phyloP scores from a whole-genome alignment of 2,797 vertebrate genomes.

The Eleutherodactylus coqui region DNA sequence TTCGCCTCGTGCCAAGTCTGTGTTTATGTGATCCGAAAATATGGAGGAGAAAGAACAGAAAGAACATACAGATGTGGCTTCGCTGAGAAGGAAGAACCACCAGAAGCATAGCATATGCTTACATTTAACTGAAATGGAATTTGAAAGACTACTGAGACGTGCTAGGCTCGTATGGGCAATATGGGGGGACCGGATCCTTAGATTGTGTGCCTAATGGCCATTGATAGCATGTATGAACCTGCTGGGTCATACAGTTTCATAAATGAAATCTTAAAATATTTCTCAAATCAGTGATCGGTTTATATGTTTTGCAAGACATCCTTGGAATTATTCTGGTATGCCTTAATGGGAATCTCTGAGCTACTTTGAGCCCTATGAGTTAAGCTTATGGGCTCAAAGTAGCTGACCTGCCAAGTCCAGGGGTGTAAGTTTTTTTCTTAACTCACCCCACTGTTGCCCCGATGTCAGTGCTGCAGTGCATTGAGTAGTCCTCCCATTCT shows the following conservation, averaged over 20 bases:
- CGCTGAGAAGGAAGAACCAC: constrained; percentile 41
- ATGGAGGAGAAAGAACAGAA: constrained; percentile 27
- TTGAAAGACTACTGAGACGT: constrained; percentile 43
- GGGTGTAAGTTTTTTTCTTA: too few species aligned
- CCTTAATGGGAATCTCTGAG: too few species aligned
- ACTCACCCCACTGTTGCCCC: too few species aligned
- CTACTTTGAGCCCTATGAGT: too few species aligned
- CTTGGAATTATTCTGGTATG: constrained; percentile 30
- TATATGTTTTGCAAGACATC: constrained; percentile 18
- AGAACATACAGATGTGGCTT: constrained; percentile 42
- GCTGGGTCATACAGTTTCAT: background rate
- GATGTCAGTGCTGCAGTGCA: too few species aligned
- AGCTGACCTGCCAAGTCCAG: too few species aligned
- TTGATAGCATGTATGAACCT: constrained; percentile 8
- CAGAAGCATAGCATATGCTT: constrained; percentile 55
- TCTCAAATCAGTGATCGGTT: constrained; percentile 6
- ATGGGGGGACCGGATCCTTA: background rate
- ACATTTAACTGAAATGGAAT: constrained; percentile 43
- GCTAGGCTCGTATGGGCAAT: constrained; percentile 14
- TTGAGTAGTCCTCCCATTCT: too few species aligned
- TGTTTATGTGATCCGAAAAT: constrained; percentile 57
- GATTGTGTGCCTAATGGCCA: background rate
- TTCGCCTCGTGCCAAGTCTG: constrained; percentile 50
- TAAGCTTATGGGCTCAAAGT: too few species aligned
- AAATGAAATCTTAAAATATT: background rate